A percentile compares a stretch with the other conserved stretches of the same genome.
phyloP scores from a whole-genome alignment of 2,888 invertebrate genomes.

The Dynastes tityus region DNA sequence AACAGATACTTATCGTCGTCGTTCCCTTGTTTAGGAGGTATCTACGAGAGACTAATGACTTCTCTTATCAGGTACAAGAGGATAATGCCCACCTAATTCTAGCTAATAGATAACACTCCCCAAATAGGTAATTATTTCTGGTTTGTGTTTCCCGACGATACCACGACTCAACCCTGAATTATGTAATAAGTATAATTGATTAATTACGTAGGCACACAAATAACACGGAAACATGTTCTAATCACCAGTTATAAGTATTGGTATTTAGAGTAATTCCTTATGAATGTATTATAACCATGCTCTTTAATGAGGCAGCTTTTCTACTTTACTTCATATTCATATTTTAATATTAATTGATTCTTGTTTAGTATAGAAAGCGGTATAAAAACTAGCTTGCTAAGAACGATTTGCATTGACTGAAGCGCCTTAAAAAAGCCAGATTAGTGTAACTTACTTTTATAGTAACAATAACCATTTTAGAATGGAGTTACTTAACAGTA shows the following conservation, averaged over 20 bases:
- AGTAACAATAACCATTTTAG: too few species aligned
- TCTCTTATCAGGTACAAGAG: conserved; percentile 48
- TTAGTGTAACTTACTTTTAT: too few species aligned
- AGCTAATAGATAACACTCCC: conserved; percentile 49
- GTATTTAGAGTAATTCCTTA: too few species aligned
- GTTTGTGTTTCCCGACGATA: conserved; percentile 28
- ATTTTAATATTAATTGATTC: too few species aligned
- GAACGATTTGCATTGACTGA: too few species aligned
- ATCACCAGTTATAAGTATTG: neutral
- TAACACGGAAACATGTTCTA: neutral
- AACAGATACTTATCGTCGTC: conserved; percentile 42
- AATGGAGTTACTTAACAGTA: too few species aligned
- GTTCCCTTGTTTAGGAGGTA: conserved; percentile 42
- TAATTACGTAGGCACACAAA: conserved; percentile 30
- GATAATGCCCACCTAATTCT: conserved; percentile 49
- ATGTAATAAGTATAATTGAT: conserved; percentile 46
- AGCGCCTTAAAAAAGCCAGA: too few species aligned
- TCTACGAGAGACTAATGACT: conserved; percentile 50
- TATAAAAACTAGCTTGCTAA: too few species aligned
- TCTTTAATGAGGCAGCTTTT: too few species aligned
- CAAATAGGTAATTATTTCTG: conserved; percentile 45
- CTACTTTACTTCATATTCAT: too few species aligned
- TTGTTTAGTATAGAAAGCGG: too few species aligned
- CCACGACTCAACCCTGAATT: conserved; percentile 25
- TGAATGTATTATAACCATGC: too few species aligned